Conservation (phyloP, 2,888 invertebrate species). For the Panopea generosa region DNA sequence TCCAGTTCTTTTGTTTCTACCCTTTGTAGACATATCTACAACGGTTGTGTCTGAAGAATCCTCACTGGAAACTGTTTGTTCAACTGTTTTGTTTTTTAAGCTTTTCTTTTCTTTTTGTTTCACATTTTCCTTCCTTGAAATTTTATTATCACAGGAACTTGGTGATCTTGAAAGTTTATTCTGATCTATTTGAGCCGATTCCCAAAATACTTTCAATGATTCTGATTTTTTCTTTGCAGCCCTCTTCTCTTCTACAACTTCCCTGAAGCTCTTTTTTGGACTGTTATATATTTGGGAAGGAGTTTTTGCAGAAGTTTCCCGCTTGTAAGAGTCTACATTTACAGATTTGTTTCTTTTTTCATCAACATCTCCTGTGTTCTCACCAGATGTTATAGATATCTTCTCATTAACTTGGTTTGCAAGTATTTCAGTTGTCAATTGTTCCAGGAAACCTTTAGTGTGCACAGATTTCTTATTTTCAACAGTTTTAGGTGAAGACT, state of each 20-base stretch:
- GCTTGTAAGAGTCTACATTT: neutral
- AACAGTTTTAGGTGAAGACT: no score
- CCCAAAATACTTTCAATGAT: slow-evolving; percentile 27
- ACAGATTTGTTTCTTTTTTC: neutral
- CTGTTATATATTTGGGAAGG: neutral
- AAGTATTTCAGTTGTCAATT: neutral
- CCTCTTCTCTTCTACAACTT: slow-evolving; percentile 47
- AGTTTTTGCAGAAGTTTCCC: neutral
- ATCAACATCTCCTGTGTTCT: neutral
- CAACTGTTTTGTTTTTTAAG: no score
- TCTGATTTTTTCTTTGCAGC: slow-evolving; percentile 26
- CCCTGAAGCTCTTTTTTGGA: slow-evolving; percentile 33
- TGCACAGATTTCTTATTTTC: no score
- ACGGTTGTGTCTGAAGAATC: no score
- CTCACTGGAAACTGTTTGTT: no score
- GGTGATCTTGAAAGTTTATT: no score
- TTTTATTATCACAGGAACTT: no score
- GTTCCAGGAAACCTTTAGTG: neutral
- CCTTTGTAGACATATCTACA: no score
- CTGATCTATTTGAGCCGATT: slow-evolving; percentile 15
- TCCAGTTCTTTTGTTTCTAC: no score
- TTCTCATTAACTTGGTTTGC: neutral
- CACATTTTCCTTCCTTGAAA: no score
- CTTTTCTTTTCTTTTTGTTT: no score
- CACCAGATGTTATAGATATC: neutral